These are phyloP conservation scores for Meloidogyne chitwoodi DNA, from an alignment of 1,140 invertebrate species.

Conservation along the genomic window DNA sequence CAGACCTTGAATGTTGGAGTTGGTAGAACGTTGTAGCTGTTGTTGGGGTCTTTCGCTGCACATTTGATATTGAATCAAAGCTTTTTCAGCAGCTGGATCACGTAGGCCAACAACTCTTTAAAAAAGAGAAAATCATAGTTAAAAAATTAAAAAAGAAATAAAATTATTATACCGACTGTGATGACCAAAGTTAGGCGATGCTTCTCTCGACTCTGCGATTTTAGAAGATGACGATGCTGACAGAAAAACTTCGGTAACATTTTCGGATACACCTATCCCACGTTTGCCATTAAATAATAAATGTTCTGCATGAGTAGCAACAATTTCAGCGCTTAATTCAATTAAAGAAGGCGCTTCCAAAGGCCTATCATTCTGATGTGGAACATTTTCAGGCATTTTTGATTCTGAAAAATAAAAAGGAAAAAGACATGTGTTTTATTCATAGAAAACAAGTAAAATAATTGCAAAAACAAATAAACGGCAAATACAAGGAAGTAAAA, in stretches of 20 bases:
- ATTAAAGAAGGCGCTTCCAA: constrained; percentile 25
- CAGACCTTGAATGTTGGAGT: background rate
- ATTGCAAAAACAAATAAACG: too few relatives aligned
- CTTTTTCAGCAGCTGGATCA: constrained; percentile 8
- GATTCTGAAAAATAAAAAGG: background rate
- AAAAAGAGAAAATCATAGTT: background rate
- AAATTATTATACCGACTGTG: background rate
- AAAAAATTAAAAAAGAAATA: background rate
- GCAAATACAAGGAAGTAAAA: too few relatives aligned
- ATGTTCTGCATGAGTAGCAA: constrained; percentile 14
- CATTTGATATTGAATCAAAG: constrained; percentile 14
- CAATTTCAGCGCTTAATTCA: constrained; percentile 26
- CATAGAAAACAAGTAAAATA: too few relatives aligned
- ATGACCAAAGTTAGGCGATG: background rate
- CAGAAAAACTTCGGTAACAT: background rate
- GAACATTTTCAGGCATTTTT: constrained; percentile 21
- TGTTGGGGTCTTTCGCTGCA: background rate
- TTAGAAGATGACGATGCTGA: background rate
- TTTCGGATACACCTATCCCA: background rate
- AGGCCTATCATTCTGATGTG: constrained; percentile 11
- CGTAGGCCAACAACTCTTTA: constrained; percentile 2
- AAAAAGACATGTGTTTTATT: background rate
- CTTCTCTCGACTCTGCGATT: background rate
- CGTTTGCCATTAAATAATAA: background rate
- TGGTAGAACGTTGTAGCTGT: background rate